Conservation (phyloP, 2,113 vertebrate genomes). For the Gallinago jamesoni region DNA sequence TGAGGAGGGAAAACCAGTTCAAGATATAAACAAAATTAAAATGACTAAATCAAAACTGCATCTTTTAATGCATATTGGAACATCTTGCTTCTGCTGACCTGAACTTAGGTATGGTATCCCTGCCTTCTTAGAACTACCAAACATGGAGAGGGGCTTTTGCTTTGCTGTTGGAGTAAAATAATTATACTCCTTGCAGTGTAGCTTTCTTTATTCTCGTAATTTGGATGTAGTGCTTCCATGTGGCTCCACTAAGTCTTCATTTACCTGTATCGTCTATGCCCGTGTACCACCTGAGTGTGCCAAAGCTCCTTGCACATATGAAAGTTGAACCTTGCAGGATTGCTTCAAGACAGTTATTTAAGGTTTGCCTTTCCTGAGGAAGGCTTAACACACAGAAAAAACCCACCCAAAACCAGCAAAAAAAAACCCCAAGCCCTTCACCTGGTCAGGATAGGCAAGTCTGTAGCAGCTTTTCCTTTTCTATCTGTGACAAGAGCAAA, state of each 20-base stretch:
- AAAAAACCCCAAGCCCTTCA: not conserved
- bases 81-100: not conserved
- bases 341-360: not conserved
- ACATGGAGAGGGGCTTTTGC: not conserved
- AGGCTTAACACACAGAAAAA: not conserved
- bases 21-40: slow-evolving; percentile 32
- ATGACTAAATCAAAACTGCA: not conserved
- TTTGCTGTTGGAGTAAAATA: not conserved
- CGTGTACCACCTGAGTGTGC: not conserved
- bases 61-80: not conserved
- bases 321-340: not conserved
- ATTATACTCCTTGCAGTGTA: not conserved
- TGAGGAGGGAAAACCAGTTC: slow-evolving; percentile 9
- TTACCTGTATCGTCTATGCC: not conserved
- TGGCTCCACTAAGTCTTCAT: not conserved
- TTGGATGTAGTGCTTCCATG: not conserved
- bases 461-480: not conserved
- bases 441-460: not conserved
- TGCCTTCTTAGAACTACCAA: not conserved
- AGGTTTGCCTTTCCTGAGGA: not conserved
- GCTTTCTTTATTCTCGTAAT: not conserved
- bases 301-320: not conserved
- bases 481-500: not conserved
- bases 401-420: not conserved
- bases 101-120: not conserved